Evolutionary conservation across 2,113 vertebrate genomes (phyloP).

Genomic region (Etheostoma cragini): DNA sequence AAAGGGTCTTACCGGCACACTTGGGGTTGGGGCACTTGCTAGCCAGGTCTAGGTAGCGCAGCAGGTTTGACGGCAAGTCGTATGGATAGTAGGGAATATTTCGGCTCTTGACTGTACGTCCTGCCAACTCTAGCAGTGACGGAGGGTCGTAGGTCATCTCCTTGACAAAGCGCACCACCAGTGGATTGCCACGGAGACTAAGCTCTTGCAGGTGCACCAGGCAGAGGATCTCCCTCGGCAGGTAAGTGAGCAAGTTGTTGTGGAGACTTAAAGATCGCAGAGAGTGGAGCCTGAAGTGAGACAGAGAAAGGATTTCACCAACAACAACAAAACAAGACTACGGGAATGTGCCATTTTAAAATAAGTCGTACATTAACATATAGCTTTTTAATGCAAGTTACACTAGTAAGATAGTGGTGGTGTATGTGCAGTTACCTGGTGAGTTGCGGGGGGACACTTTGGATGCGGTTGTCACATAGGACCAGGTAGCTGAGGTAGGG

Average conservation of each 20-base stretch:
- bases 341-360: background rate
- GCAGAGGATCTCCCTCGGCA: constrained; percentile 94
- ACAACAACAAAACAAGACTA: background rate
- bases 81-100: constrained; percentile 84
- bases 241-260: constrained; percentile 96
- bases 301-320: background rate
- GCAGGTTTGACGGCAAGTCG: constrained; percentile 89
- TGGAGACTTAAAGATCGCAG: constrained; percentile 97
- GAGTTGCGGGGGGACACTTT: constrained; percentile 96
- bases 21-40: constrained; percentile 98
- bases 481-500: constrained; percentile 93
- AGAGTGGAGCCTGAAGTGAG: constrained; percentile 88
- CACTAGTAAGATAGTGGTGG: background rate
- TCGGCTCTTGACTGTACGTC: constrained; percentile 82
- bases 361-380: background rate
- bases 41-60: constrained; percentile 91
- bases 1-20: constrained; percentile 88
- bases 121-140: constrained; percentile 84
- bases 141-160: constrained; percentile 87
- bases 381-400: background rate
- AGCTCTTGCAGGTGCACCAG: constrained; percentile 95
- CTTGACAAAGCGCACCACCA: constrained; percentile 91
- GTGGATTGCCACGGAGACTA: constrained; percentile 95
- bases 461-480: constrained; percentile 98
- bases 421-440: constrained; percentile 85